phyloP scores from a whole-genome alignment of 1,140 invertebrate species.

The Danaus melanippus region DNA sequence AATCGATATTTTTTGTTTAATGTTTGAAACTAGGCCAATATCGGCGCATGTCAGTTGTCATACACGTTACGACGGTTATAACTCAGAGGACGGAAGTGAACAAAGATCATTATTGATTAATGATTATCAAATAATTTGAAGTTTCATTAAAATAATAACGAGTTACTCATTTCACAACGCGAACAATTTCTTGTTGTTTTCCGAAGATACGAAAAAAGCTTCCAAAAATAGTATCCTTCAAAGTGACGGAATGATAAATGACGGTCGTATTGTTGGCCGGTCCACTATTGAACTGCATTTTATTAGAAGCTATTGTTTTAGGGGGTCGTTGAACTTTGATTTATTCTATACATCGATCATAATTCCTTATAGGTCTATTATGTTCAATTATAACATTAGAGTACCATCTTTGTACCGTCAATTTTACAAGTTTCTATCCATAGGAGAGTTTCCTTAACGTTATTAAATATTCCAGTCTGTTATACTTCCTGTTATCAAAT shows the following conservation, averaged over 20 bases:
- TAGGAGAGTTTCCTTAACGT: too few species aligned
- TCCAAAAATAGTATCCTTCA: too few species aligned
- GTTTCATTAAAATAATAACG: neutral
- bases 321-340: constrained; percentile 6
- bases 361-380: neutral
- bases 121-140: too few species aligned
- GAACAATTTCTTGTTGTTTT: too few species aligned
- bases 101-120: too few species aligned
- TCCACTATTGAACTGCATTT: constrained; percentile 9
- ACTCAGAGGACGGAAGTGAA: too few species aligned
- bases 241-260: constrained; percentile 18
- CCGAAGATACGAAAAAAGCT: too few species aligned
- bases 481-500: too few species aligned
- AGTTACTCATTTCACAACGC: neutral
- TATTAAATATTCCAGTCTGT: too few species aligned
- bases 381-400: neutral
- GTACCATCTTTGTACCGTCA: neutral
- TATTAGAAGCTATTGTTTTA: constrained; percentile 9
- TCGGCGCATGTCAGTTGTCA: constrained; percentile 6
- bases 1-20: neutral
- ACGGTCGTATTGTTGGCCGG: constrained; percentile 12
- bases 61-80: too few species aligned
- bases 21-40: constrained; percentile 15
- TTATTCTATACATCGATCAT: neutral
- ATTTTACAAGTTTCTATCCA: too few species aligned